These are phyloP conservation scores for Nothocercus nigrocapillus DNA, from an alignment of 2,113 vertebrate species.

Conservation along the genomic window DNA sequence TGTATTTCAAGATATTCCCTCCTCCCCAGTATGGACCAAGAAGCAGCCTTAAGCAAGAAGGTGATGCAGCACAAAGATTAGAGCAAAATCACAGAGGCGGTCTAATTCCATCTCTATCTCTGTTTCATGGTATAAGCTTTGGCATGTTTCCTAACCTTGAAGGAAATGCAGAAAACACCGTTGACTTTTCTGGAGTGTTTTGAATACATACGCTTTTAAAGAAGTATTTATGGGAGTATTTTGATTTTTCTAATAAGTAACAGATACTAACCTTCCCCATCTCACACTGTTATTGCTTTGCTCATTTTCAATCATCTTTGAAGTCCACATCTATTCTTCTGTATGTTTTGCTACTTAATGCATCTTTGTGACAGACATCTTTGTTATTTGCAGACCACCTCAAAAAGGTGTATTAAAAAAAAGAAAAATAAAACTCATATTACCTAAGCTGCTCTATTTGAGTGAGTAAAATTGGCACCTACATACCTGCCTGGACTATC, in stretches of 20 bases:
- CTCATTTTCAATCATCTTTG: slow-evolving; percentile 1
- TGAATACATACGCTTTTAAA: not conserved
- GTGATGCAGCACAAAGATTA: not conserved
- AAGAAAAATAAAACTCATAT: not conserved
- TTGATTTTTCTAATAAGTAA: not conserved
- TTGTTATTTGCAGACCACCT: slow-evolving; percentile 1
- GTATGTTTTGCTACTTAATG: not conserved
- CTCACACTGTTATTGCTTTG: not conserved
- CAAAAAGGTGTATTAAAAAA: not conserved
- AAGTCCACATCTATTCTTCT: slow-evolving; percentile 6
- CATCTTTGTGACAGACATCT: not conserved
- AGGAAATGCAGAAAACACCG: not conserved
- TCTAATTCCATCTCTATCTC: not conserved
- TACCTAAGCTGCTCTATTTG: not conserved
- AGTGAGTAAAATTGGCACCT: not conserved
- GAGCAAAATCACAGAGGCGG: not conserved
- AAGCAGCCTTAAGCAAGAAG: not conserved
- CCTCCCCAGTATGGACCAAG: not conserved
- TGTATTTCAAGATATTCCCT: not conserved
- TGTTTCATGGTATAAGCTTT: not conserved
- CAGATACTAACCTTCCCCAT: not conserved
- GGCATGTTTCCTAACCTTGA: not conserved
- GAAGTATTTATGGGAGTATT: not conserved
- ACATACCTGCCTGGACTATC: not conserved
- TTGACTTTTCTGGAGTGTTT: not conserved